phyloP scores from a whole-genome alignment of 2,113 vertebrate species.

The Brienomyrus longianalis region DNA sequence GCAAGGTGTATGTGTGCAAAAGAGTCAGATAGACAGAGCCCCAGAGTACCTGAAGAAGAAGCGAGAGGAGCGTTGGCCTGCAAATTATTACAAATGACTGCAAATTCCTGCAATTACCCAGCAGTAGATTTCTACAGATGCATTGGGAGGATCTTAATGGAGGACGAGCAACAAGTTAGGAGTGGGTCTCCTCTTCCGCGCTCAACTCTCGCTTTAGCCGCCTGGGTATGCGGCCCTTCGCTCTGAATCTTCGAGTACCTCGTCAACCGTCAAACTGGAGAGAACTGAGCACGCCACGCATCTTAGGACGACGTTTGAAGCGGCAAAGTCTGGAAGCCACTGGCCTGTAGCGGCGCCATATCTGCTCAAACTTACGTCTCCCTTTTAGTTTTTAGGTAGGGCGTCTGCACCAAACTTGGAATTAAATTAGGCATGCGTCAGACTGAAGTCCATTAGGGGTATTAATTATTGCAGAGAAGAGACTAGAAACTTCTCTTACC shows the following conservation, averaged over 20 bases:
- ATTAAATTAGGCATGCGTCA: neutral
- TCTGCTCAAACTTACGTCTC: neutral
- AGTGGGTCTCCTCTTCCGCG: neutral
- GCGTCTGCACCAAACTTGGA: neutral
- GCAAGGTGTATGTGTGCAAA: neutral
- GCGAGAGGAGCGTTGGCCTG: neutral
- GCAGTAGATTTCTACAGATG: neutral
- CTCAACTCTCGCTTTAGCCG: neutral
- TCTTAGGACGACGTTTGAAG: neutral
- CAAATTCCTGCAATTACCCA: neutral
- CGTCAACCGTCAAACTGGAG: neutral
- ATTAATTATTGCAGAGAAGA: neutral
- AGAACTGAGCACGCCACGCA: neutral
- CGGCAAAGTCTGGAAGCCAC: neutral
- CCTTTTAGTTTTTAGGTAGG: neutral
- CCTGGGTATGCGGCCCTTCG: neutral
- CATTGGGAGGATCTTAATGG: neutral
- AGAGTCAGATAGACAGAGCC: conserved; percentile 11
- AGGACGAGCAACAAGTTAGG: neutral
- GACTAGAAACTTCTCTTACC: neutral
- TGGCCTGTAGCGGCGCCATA: neutral
- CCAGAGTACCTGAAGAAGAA: neutral
- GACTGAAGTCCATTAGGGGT: neutral
- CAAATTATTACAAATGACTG: neutral
- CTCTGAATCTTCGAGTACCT: neutral